These are phyloP conservation scores for Callorhinus ursinus DNA, from an alignment of 2,113 vertebrate genomes.

Conservation along the genomic window DNA sequence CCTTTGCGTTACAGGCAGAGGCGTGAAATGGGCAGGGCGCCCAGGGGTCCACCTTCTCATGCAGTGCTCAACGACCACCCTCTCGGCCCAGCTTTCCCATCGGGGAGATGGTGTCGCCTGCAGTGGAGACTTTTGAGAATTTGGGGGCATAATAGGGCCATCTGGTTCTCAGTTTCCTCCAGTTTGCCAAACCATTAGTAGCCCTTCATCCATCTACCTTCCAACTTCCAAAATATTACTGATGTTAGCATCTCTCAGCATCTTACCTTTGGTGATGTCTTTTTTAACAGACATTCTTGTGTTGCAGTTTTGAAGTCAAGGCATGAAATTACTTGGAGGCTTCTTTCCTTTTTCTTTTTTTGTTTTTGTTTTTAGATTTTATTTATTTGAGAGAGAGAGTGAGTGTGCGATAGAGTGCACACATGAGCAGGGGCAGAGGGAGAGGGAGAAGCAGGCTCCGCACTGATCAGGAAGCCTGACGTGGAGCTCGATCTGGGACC, in stretches of 20 bases:
- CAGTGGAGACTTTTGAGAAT: not conserved
- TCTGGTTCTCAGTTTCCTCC: not conserved
- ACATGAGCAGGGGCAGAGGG: no score
- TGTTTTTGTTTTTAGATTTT: no score
- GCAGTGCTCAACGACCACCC: not conserved
- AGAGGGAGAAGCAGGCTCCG: no score
- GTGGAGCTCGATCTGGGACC: no score
- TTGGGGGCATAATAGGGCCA: not conserved
- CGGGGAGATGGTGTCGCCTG: no score
- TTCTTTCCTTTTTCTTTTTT: not conserved
- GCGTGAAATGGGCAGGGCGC: not conserved
- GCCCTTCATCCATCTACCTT: not conserved
- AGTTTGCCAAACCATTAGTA: not conserved
- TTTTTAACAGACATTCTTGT: not conserved
- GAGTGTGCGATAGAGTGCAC: no score
- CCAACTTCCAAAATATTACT: not conserved
- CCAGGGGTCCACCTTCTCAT: not conserved
- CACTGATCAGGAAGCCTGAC: no score
- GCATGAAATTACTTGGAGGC: not conserved
- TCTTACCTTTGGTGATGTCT: not conserved
- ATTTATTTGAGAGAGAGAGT: no score
- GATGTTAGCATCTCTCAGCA: not conserved
- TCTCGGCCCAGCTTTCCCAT: not conserved
- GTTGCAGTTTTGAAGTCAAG: no score
- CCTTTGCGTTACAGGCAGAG: not conserved